These are phyloP conservation scores for Neodon shergylaensis DNA, from an alignment of 2,113 vertebrate genomes.

Conservation along the genomic window DNA sequence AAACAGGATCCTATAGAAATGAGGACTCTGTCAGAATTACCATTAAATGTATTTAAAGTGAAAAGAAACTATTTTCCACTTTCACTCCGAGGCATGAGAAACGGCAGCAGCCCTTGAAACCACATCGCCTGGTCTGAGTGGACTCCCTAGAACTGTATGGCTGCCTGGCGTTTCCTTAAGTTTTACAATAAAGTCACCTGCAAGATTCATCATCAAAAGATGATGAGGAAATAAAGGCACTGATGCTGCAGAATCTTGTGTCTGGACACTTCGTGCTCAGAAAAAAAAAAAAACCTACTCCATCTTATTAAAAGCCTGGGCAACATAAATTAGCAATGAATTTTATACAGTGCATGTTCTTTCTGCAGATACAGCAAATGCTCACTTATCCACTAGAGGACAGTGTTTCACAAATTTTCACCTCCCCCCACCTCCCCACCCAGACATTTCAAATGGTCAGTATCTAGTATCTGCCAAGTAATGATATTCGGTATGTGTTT, in stretches of 20 bases:
- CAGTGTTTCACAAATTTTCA: slow-evolving; percentile 76
- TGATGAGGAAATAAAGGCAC: neutral
- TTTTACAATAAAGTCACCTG: slow-evolving; percentile 5
- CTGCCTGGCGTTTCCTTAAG: neutral
- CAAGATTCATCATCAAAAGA: slow-evolving; percentile 6
- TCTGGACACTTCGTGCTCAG: neutral
- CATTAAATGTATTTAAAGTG: neutral
- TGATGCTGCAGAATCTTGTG: neutral
- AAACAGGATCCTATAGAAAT: neutral
- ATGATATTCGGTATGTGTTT: neutral
- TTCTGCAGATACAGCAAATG: neutral
- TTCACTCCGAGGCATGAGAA: neutral
- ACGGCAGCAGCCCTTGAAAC: neutral
- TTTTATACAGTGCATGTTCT: neutral
- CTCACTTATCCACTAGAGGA: slow-evolving; percentile 72
- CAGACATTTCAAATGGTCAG: neutral
- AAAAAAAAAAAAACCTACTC: neutral
- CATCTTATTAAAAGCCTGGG: neutral
- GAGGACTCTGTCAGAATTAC: neutral
- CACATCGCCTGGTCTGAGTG: neutral
- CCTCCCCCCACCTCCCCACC: neutral
- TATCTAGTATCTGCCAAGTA: neutral
- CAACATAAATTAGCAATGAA: neutral
- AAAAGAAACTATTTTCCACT: neutral
- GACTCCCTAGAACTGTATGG: neutral